These are phyloP conservation scores for Meandrina meandrites DNA, from an alignment of 92 coral and sea anemone genomes.

Conservation along the genomic window DNA sequence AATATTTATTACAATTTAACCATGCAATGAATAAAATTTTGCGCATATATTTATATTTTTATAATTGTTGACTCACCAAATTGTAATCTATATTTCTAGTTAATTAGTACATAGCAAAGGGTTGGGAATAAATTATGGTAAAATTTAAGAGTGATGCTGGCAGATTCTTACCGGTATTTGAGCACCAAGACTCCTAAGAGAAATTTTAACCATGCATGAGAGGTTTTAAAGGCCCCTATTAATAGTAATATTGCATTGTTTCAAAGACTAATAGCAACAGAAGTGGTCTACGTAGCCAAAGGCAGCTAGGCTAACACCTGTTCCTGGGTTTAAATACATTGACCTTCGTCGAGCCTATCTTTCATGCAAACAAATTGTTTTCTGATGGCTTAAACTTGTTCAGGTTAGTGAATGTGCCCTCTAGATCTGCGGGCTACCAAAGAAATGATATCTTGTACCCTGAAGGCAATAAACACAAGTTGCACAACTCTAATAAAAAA, in stretches of 20 bases:
- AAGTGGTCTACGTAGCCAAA: not conserved
- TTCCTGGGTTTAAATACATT: not conserved
- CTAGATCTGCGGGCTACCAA: not conserved
- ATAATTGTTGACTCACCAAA: too few relatives aligned
- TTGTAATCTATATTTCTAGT: too few relatives aligned
- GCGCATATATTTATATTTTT: not conserved
- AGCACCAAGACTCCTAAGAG: not conserved
- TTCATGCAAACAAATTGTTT: not conserved
- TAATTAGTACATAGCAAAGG: not conserved
- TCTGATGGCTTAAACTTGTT: not conserved
- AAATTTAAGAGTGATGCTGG: not conserved
- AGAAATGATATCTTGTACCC: not conserved
- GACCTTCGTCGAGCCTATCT: not conserved
- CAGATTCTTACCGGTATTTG: not conserved
- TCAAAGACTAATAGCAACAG: not conserved
- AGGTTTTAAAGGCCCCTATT: not conserved
- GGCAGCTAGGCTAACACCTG: not conserved
- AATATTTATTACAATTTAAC: not conserved
- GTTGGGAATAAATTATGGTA: not conserved
- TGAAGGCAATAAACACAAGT: not conserved
- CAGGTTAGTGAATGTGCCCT: not conserved
- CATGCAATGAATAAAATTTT: not conserved
- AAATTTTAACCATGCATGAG: too few relatives aligned
- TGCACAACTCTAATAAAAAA: not conserved
- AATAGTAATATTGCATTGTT: not conserved